These are phyloP conservation scores for Orussus abietinus DNA, from an alignment of 1,140 invertebrate species.

Conservation along the genomic window DNA sequence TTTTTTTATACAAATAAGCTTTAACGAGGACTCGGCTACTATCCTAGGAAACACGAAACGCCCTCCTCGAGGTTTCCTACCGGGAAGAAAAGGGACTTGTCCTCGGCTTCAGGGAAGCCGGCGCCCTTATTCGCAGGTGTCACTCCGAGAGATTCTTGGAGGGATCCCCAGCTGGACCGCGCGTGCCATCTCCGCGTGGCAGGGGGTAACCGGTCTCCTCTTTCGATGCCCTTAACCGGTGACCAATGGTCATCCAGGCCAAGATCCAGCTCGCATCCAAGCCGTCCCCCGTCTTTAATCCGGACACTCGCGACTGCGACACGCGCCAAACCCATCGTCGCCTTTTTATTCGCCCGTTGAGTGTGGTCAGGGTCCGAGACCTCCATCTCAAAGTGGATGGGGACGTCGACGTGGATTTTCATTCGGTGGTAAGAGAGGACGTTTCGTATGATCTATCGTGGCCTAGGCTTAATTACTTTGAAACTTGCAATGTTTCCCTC, in stretches of 20 bases:
- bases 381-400: not conserved
- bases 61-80: no score
- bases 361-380: slow-evolving; percentile 23
- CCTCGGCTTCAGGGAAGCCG: no score
- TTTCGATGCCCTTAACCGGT: slow-evolving; percentile 27
- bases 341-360: slow-evolving; percentile 18
- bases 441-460: no score
- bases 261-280: slow-evolving; percentile 33
- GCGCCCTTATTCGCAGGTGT: no score
- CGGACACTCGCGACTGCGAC: slow-evolving; percentile 26
- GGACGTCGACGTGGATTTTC: not conserved
- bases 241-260: slow-evolving; percentile 36
- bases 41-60: no score
- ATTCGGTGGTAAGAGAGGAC: no score
- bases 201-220: slow-evolving; percentile 33
- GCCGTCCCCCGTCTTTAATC: slow-evolving; percentile 32
- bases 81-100: no score
- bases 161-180: not conserved
- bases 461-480: no score
- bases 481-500: no score
- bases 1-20: no score
- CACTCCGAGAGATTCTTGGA: not conserved
- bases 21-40: no score
- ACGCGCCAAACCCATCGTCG: slow-evolving; percentile 19
- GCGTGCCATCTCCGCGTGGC: slow-evolving; percentile 20